These are phyloP conservation scores for Diploscapter pachys DNA, from an alignment of 1,140 invertebrate genomes.

Conservation along the genomic window DNA sequence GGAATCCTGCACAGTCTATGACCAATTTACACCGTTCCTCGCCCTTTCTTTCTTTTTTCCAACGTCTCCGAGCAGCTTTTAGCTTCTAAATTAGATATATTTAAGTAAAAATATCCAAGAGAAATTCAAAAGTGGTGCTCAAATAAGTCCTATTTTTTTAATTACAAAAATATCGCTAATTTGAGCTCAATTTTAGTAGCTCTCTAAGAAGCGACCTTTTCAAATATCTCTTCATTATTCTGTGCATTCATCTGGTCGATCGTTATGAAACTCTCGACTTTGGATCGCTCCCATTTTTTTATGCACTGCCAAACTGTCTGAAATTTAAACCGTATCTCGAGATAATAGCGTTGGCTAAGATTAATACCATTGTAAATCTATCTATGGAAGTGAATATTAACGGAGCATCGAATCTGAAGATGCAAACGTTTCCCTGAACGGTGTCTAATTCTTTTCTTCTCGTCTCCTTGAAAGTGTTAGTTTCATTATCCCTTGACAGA, in stretches of 20 bases:
- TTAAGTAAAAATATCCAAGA: background rate
- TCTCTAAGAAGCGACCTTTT: slow-evolving; percentile 6
- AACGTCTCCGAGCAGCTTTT: slow-evolving; percentile 26
- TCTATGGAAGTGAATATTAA: slow-evolving; percentile 54
- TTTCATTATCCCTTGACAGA: slow-evolving; percentile 42
- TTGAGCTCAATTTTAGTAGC: background rate
- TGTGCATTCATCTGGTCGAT: slow-evolving; percentile 34
- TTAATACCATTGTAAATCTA: slow-evolving; percentile 46
- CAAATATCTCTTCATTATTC: slow-evolving; percentile 24
- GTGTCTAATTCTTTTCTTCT: slow-evolving; percentile 46
- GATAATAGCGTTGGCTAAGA: background rate
- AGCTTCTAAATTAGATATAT: slow-evolving; percentile 19
- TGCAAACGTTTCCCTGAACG: slow-evolving; percentile 47
- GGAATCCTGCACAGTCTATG: slow-evolving; percentile 54
- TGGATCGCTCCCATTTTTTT: slow-evolving; percentile 31
- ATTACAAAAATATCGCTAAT: too few relatives aligned
- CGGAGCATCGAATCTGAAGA: slow-evolving; percentile 54
- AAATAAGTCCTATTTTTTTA: background rate
- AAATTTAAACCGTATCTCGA: background rate
- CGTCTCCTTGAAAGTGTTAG: slow-evolving; percentile 42
- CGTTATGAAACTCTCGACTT: slow-evolving; percentile 27
- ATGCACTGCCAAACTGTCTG: slow-evolving; percentile 26
- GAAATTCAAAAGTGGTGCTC: background rate
- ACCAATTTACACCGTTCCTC: slow-evolving; percentile 39
- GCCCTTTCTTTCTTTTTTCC: slow-evolving; percentile 26